These are phyloP conservation scores for Colaptes auratus DNA, from an alignment of 2,113 vertebrate species.

Conservation along the genomic window DNA sequence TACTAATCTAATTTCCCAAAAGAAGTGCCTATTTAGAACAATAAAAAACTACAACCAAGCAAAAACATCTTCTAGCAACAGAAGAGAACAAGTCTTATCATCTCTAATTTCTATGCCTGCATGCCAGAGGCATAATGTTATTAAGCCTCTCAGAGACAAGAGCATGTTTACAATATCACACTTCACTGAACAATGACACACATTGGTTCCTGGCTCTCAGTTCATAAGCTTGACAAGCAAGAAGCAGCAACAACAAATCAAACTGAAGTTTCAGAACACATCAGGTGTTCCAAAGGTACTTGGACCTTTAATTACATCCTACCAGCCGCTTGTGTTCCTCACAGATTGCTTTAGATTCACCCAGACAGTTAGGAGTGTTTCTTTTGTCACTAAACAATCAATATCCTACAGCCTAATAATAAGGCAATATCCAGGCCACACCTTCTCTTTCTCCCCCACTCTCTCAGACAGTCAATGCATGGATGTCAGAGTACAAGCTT, in stretches of 20 bases:
- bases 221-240: background rate
- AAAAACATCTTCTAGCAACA: no score
- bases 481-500: background rate
- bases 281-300: background rate
- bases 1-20: no score
- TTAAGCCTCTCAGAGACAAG: no score
- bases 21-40: no score
- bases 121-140: no score
- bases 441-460: background rate
- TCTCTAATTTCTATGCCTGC: no score
- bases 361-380: background rate
- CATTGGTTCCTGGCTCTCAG: background rate
- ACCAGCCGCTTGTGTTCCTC: background rate
- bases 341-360: background rate
- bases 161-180: background rate
- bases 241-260: background rate
- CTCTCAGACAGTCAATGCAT: background rate
- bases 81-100: no score
- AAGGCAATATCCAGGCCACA: background rate
- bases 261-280: background rate
- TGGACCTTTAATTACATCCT: background rate
- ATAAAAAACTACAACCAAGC: no score
- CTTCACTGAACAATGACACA: background rate
- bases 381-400: background rate
- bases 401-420: background rate